Conservation (phyloP, 2,888 invertebrate species). For the Clistopyga incitator region DNA sequence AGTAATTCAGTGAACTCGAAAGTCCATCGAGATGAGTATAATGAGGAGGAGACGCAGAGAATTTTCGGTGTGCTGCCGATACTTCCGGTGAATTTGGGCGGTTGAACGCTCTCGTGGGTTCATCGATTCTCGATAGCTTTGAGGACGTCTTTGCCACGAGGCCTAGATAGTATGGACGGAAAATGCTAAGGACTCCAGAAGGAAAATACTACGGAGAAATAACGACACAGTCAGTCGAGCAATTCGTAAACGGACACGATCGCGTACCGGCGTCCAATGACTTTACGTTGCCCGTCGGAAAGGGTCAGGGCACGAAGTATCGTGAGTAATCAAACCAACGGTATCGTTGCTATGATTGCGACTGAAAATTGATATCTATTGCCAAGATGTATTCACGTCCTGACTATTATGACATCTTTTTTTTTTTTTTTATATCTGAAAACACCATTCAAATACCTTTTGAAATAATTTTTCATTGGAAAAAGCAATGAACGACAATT, state of each 20-base stretch:
- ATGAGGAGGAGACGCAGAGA: constrained; percentile 24
- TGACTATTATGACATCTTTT: not conserved
- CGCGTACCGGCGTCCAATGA: not conserved
- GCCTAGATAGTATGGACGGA: constrained; percentile 13
- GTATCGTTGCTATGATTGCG: not conserved
- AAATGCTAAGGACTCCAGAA: constrained; percentile 2
- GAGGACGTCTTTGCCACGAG: constrained; percentile 41
- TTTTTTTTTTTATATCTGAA: no score
- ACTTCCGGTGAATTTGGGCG: constrained; percentile 56
- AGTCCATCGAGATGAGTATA: constrained; percentile 52
- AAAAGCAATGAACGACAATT: no score
- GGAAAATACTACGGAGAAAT: not conserved
- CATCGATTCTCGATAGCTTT: constrained; percentile 64
- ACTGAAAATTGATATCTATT: not conserved
- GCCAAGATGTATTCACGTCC: not conserved
- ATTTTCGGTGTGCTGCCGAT: constrained; percentile 4
- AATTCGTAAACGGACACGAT: not conserved
- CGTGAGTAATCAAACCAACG: no score
- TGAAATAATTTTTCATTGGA: no score
- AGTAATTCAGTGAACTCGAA: constrained; percentile 55
- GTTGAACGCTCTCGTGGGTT: constrained; percentile 46
- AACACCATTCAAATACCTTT: no score
- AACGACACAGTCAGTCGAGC: not conserved
- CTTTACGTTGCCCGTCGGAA: not conserved
- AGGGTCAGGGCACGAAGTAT: not conserved